Evolutionary conservation across 2,113 vertebrate species (phyloP), one percentile per base, ranked within the genome.

Genomic region (Caracal caracal): DNA sequence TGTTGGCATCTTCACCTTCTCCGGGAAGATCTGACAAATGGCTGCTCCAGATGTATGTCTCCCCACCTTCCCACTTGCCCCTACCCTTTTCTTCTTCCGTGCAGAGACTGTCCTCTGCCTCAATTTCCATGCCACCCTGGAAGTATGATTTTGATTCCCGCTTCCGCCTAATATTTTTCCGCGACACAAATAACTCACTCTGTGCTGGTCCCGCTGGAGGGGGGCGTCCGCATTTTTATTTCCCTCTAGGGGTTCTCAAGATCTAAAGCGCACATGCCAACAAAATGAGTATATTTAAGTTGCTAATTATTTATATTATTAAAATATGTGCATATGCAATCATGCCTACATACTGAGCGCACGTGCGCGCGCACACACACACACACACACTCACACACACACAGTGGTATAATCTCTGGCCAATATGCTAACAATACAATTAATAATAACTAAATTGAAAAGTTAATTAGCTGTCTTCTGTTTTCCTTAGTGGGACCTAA

Each of bases 321-420:
- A 86, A 90, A 63, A 96, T 6, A 61, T 16, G 20, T 76, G 68
- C 28, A 5, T 6, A 10, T 37, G 17, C 37, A 93, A 53, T 43
- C 84, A 35, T 20, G 11, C 24, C 49, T 92, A 37, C 37, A 71
- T 68, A 56, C 8, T 16, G 16, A 75, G 26, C 8, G 7, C 56
- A 24, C 56, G 20, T 59, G 56, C 2, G 0, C 0, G 0, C 7
- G 0, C 11, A 28, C 24, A n/a, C 6, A 35, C 4, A 37, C 1
- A 49, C 3, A 30, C 3, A n/a, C 28, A 85, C 19, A 66, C 63
- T 28, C 26, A 40, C 13, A 49, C 33, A 11, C 16, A 37, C 9
- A 33, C 4, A 30, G 1, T 56, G 53, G 28, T 56, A 47, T n/a
- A 35, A 28, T 33, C 53, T 53, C 40, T 83, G 75, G 53, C 33